Evolutionary conservation across 2,113 vertebrate genomes (phyloP), one percentile per base, ranked within the genome.

Genomic region (Lepus europaeus): DNA sequence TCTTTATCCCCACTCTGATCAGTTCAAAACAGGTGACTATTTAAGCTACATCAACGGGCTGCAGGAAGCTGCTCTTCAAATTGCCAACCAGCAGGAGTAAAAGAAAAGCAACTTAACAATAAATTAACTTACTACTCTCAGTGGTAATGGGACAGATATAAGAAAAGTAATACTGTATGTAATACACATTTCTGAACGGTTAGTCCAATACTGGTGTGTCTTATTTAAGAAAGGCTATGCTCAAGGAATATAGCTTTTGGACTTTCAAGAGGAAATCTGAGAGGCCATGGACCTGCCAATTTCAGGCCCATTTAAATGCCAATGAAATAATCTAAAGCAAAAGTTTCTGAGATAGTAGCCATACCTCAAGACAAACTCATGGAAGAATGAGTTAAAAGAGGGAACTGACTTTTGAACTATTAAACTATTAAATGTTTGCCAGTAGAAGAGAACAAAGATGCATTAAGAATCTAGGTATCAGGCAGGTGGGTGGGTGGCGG

Each of bases 11-110:
- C 73, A 29, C 49, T 88, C 64, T 90, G 36, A 95, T 92, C 59
- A 76, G 66, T 95, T 94, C 22, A 85, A 85, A 93, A 78, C 68
- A 93, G 82, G 73, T 85, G 77, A 74, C 53, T 91, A 25, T 64
- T 84, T 81, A 96, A 92, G 90, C 72, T 82, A 17, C 12, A 20
- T 19, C 66, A 92, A 87, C 63, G 64, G 92, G 56, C 85, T 39
- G 1, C n/a, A 92, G 78, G 9, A 31, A 45, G 10, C 49, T 27
- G 31, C 59, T 85, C 51, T 81, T 80, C 56, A 87, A 92, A 82
- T 9, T n/a, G 22, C 51, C 64, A 85, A 39, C 5, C 6, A 77
- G 39, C 14, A 90, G 86, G 63, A 69, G 31, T 63, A 68, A 93
- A 77, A 72, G 72, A 12, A 31, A 87, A 86, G 33, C n/a, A 89